These are phyloP conservation scores for Centropyge bicolor DNA, from an alignment of 2,797 vertebrate species.

Conservation along the genomic window DNA sequence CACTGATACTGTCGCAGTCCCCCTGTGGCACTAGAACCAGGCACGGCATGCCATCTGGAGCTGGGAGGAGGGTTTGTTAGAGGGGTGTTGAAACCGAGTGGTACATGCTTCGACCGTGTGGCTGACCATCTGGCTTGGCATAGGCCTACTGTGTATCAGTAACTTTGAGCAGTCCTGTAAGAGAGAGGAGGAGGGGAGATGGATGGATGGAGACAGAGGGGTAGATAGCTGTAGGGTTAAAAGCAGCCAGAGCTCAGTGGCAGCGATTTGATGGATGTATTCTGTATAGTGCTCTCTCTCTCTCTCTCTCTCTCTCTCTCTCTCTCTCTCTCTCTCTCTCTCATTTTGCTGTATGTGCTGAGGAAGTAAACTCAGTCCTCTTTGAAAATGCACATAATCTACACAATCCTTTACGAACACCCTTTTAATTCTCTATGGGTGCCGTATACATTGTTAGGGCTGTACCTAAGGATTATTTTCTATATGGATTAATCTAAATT, in stretches of 20 bases:
- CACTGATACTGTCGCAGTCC: slow-evolving; percentile 64
- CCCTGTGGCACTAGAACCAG: slow-evolving; percentile 80
- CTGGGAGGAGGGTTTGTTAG: slow-evolving; percentile 81
- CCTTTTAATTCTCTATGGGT: neutral
- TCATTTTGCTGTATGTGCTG: slow-evolving; percentile 22
- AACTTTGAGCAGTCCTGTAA: slow-evolving; percentile 79
- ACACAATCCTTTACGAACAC: neutral
- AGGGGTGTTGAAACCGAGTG: slow-evolving; percentile 82
- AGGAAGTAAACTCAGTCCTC: slow-evolving; percentile 26
- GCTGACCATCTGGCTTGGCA: slow-evolving; percentile 85
- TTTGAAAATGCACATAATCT: slow-evolving; percentile 28
- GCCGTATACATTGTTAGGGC: neutral
- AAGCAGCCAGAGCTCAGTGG: slow-evolving; percentile 74
- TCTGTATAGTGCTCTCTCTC: slow-evolving; percentile 34
- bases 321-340: slow-evolving; percentile 25
- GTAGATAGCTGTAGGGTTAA: slow-evolving; percentile 78
- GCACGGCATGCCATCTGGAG: slow-evolving; percentile 85
- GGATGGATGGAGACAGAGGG: slow-evolving; percentile 67
- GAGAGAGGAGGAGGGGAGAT: slow-evolving; percentile 62
- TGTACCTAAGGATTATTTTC: neutral
- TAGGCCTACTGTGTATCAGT: slow-evolving; percentile 80
- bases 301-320: slow-evolving; percentile 17
- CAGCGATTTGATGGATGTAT: slow-evolving; percentile 73
- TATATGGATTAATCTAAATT: neutral
- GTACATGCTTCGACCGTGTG: slow-evolving; percentile 82